phyloP scores from a whole-genome alignment of 2,888 invertebrate species.

The Yponomeuta malinellus region DNA sequence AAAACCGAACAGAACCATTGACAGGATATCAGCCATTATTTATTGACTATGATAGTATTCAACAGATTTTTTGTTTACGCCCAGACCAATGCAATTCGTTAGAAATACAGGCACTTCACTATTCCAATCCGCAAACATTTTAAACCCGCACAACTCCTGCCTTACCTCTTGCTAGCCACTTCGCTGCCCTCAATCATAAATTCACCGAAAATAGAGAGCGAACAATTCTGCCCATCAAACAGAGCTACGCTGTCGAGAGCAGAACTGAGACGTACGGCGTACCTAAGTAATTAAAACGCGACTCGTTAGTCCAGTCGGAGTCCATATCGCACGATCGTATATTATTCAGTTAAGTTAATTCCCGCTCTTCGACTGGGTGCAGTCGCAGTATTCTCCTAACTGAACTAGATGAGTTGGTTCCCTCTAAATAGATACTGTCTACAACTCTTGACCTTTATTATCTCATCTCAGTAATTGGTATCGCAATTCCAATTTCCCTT shows the following conservation, averaged over 20 bases:
- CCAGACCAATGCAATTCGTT: no score
- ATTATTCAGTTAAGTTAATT: background rate
- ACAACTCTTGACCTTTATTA: no score
- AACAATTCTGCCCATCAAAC: constrained; percentile 17
- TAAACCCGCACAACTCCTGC: background rate
- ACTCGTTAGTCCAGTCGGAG: constrained; percentile 31
- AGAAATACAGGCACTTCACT: no score
- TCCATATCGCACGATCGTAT: constrained; percentile 6
- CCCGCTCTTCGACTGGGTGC: constrained; percentile 9
- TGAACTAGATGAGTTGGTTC: background rate
- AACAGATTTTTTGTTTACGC: no score
- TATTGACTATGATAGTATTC: no score
- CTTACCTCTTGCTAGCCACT: background rate
- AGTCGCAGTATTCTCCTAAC: background rate
- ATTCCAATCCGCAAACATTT: no score
- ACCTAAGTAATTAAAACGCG: constrained; percentile 34
- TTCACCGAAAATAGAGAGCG: constrained; percentile 13
- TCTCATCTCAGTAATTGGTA: no score
- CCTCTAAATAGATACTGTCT: no score
- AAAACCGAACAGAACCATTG: no score
- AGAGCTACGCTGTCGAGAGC: background rate
- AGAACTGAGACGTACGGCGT: constrained; percentile 21
- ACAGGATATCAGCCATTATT: no score
- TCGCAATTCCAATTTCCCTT: no score
- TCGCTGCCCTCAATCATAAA: background rate